Evolutionary conservation across 2,113 vertebrate genomes (phyloP), one percentile per base, ranked within the genome.

Genomic region (Heterotis niloticus): DNA sequence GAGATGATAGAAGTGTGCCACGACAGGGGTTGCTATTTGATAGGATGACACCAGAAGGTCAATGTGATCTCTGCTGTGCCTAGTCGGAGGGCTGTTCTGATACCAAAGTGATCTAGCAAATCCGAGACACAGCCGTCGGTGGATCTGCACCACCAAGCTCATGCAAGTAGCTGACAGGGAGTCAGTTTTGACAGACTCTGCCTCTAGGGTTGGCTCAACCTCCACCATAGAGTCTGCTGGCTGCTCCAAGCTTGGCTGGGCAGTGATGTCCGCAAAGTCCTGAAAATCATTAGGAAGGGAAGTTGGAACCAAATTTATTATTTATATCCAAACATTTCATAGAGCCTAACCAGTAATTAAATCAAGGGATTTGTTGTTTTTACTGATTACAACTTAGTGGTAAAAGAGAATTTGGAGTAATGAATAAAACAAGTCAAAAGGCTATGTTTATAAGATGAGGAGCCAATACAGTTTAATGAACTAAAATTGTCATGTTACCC

Each of bases 251-350:
- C 85, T 94, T 18, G 92, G 88, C 82, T 95, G 84, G 52, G 90
- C 75, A 59, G 88, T 85, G 78, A 98, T 93, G 89, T 99, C 98
- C 82, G 91, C 93, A 81, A 99, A 99, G 87, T 99, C 98, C 98
- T 99, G 76, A 11, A 20, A 4, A 69, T 10, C 14, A 23, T 62
- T n/a, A 69, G 54, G 16, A 14, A 18, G 1, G n/a, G n/a, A n/a
- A n/a, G n/a, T n/a, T n/a, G n/a, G n/a, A n/a, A n/a, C n/a, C n/a
- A n/a, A n/a, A n/a, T n/a, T n/a, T n/a, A n/a, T n/a, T n/a, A 44
- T 44, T 44, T 44, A 44, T 44, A 44, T 7, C 34, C 34, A 44
- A 44, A 44, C 2, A 44, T 44, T 44, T 44, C 34, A 44, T 7
- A 44, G 34, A 44, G 3, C 7, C 3, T 44, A 44, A 44, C 34